Conservation (phyloP, 1,140 invertebrate species). For the Probaryconus sp. region DNA sequence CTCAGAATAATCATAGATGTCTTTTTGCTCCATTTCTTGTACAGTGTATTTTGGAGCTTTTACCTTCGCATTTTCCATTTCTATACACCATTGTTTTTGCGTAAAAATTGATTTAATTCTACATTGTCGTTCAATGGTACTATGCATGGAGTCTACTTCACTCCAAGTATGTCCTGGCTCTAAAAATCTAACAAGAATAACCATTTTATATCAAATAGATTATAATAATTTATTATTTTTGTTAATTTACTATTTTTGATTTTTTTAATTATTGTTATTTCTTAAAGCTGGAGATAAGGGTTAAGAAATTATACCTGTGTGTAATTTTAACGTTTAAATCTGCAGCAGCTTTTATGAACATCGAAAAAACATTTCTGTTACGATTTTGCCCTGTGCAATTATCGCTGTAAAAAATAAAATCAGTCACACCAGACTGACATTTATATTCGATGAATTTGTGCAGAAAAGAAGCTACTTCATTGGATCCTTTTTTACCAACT, state of each 20-base stretch:
- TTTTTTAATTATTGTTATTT: too few species aligned
- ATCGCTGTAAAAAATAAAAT: constrained; percentile 57
- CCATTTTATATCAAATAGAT: too few species aligned
- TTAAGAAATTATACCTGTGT: constrained; percentile 18
- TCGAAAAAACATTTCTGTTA: constrained; percentile 59
- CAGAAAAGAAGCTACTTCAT: constrained; percentile 74
- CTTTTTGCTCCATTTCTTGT: background rate
- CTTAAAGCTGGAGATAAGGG: too few species aligned
- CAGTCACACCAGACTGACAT: constrained; percentile 13
- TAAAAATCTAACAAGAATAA: constrained; percentile 12
- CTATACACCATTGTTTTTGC: background rate
- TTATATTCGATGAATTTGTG: constrained; percentile 57
- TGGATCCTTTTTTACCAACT: constrained; percentile 71
- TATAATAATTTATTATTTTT: too few species aligned
- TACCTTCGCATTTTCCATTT: background rate
- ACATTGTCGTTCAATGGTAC: background rate
- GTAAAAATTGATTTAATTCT: background rate
- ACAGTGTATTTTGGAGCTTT: background rate
- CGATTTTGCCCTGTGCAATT: constrained; percentile 72
- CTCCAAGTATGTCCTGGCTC: constrained; percentile 5
- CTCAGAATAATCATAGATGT: background rate
- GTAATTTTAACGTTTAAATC: constrained; percentile 29
- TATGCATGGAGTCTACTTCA: background rate
- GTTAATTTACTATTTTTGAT: too few species aligned
- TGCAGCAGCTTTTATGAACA: constrained; percentile 27